phyloP scores from a whole-genome alignment of 2,888 invertebrate genomes.

The Drosophila falleni region DNA sequence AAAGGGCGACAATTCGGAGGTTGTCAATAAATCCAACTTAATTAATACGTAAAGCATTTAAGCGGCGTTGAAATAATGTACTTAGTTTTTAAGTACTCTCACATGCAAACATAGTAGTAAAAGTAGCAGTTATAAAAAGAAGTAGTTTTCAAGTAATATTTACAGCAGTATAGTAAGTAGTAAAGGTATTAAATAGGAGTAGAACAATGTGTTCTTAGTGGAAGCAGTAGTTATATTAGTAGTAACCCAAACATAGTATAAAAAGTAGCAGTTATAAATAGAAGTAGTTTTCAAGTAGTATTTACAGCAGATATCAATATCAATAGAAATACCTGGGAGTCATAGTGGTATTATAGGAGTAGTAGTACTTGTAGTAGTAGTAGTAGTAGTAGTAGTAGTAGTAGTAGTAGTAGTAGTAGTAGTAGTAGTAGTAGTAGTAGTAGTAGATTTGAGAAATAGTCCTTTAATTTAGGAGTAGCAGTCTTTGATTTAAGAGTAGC shows the following conservation, averaged over 20 bases:
- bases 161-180: background rate
- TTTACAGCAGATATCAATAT: too few species aligned
- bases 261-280: too few species aligned
- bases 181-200: background rate
- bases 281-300: too few species aligned
- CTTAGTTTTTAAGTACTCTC: too few species aligned
- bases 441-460: background rate
- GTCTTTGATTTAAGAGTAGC: too few species aligned
- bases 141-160: background rate
- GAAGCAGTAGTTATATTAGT: background rate
- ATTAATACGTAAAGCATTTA: slow-evolving; percentile 28
- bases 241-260: background rate
- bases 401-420: too few species aligned
- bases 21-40: slow-evolving; percentile 17
- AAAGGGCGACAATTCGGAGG: slow-evolving; percentile 20
- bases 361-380: background rate
- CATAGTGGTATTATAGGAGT: background rate
- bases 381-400: too few species aligned
- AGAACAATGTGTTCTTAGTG: background rate
- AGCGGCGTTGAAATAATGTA: slow-evolving; percentile 1
- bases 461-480: too few species aligned
- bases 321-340: background rate
- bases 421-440: too few species aligned
- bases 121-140: background rate
- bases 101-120: too few species aligned